Percentiles rank a stretch among this genome's conserved stretches.
These are phyloP conservation scores for Heliconius aoede DNA, from an alignment of 2,888 invertebrate genomes.

Conservation along the genomic window DNA sequence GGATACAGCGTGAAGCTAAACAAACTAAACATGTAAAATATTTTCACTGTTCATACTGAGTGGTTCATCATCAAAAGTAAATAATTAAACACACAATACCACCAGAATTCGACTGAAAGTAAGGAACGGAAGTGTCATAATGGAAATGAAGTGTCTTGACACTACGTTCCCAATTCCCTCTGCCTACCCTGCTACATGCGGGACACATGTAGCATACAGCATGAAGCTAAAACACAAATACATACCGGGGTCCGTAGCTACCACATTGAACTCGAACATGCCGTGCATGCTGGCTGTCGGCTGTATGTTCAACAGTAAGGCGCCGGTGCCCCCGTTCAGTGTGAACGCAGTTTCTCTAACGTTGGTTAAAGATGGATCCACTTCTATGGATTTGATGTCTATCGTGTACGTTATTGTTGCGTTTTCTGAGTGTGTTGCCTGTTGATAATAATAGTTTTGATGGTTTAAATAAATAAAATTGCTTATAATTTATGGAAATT, in stretches of 20 bases:
- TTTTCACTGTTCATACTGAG: too few relatives aligned
- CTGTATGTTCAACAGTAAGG: conserved; percentile 77
- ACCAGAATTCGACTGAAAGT: too few relatives aligned
- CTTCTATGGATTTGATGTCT: conserved; percentile 63
- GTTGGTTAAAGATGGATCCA: conserved; percentile 70
- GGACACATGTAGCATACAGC: too few relatives aligned
- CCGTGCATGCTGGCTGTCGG: conserved; percentile 84
- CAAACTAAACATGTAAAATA: too few relatives aligned
- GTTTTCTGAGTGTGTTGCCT: conserved; percentile 85
- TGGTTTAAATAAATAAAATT: neutral
- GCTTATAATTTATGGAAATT: too few relatives aligned
- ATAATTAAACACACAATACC: too few relatives aligned
- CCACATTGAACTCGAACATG: conserved; percentile 83
- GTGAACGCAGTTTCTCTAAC: conserved; percentile 70
- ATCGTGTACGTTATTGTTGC: conserved; percentile 72
- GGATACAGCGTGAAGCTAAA: too few relatives aligned
- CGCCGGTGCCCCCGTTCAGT: conserved; percentile 71
- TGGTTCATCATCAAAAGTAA: too few relatives aligned
- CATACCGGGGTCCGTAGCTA: conserved; percentile 81
- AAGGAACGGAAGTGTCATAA: too few relatives aligned
- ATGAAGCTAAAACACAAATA: neutral
- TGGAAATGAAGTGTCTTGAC: neutral
- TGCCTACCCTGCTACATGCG: neutral
- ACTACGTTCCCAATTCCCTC: neutral
- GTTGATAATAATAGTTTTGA: conserved; percentile 14